Evolutionary conservation across 2,888 invertebrate species (phyloP), one percentile per base, ranked within the genome.

Genomic region (Monochamus alternatus): DNA sequence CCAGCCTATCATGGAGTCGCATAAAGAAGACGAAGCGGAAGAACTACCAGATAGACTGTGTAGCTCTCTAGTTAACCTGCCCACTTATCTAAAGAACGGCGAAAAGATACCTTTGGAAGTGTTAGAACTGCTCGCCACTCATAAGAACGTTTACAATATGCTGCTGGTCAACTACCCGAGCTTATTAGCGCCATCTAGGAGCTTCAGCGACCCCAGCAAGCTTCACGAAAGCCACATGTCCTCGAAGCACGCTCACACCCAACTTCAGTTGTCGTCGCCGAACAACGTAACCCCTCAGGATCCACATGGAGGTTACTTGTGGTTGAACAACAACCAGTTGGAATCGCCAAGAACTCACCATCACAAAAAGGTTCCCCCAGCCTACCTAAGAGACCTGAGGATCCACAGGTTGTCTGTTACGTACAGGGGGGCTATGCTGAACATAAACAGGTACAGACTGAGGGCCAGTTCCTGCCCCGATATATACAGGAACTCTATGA

Each of bases 401-500:
- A 91, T 95, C 79, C 95, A 95, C 84, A 90, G 95, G 71, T 93
- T 95, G 84, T 95, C 95, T 62, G 90, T 96, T 71, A 96, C 96
- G 2, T 96, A 96, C 85, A 91, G 96, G 78, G 96, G 96, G 31
- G 96, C 96, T 0, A 96, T 96, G 95, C 89, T 96, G 74, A 95
- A 96, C 87, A 95, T 96, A 83, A 95, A 93, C 85, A 90, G 95
- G 66, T 96, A 96, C 88, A 90, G 95, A 64, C 90, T 96, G 67
- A 90, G 95, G 78, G 96, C 97, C 0, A 96, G 95, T 10, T 97
- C 97, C 74, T 97, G 97, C 86, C 97, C 97, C 0, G 96, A 97
- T 88, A 96, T 97, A 86, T 96, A 95, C 87, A 91, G 95, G 80
- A 95, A 95, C 87, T 95, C 95, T 0, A 95, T 95, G 94, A 94